Evolutionary conservation across 2,797 vertebrate species (phyloP).

Genomic region (Hydrophis major): DNA sequence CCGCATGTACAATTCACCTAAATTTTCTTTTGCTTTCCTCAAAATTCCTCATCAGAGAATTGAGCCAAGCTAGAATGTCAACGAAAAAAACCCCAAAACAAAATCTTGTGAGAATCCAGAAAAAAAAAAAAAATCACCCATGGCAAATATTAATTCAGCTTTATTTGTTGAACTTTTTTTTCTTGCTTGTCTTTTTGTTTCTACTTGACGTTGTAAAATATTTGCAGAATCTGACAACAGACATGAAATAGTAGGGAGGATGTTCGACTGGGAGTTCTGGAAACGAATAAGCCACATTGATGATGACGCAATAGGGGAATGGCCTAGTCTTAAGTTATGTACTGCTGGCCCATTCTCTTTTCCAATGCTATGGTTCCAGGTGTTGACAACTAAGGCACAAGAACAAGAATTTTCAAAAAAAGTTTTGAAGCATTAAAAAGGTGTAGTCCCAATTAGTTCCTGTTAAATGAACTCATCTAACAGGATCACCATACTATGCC

Average conservation of each 20-base stretch:
- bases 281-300: background rate
- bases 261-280: background rate
- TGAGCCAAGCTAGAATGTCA: background rate
- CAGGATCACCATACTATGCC: too few species aligned
- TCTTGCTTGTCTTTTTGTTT: background rate
- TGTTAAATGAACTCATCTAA: background rate
- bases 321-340: background rate
- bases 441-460: background rate
- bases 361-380: background rate
- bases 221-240: background rate
- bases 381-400: background rate
- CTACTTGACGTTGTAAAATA: background rate
- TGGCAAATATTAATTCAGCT: background rate
- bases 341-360: background rate
- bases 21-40: background rate
- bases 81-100: background rate
- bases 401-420: background rate
- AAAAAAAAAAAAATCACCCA: background rate
- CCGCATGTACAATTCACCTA: background rate
- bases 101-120: background rate
- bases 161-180: background rate
- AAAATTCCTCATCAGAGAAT: background rate
- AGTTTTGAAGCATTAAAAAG: background rate
- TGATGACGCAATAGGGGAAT: background rate
- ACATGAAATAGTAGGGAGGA: background rate